Evolutionary conservation across 2,797 vertebrate genomes (phyloP).

Genomic region (Tapirus indicus): DNA sequence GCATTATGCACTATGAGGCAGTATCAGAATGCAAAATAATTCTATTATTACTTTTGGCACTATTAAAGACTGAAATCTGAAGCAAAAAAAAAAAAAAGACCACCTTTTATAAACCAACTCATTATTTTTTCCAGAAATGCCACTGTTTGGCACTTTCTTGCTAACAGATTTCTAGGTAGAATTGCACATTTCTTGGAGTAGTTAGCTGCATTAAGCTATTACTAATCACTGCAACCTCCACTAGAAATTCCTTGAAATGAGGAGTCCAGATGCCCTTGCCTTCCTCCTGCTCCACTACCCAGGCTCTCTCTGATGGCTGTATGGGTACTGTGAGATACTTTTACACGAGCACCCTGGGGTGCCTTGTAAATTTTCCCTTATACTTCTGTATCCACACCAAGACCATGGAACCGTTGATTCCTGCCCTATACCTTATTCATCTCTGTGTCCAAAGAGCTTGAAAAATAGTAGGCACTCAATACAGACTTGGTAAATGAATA

Average conservation of each 20-base stretch:
- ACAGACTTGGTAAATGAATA: neutral
- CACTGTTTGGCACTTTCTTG: neutral
- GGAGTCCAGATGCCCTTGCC: neutral
- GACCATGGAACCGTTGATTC: neutral
- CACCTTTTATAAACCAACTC: neutral
- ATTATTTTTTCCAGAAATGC: neutral
- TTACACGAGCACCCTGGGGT: neutral
- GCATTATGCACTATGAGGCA: neutral
- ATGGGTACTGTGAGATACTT: neutral
- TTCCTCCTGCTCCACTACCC: neutral
- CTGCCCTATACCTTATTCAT: neutral
- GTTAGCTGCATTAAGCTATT: neutral
- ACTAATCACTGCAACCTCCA: neutral
- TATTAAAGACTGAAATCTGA: slow-evolving; percentile 6
- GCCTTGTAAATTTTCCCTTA: neutral
- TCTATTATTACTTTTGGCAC: neutral
- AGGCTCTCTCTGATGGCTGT: neutral
- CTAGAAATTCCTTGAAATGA: neutral
- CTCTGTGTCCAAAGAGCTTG: neutral
- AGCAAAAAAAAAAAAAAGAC: neutral
- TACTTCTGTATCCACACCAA: neutral
- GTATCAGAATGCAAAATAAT: neutral
- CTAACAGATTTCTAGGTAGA: neutral
- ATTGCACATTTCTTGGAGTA: neutral
- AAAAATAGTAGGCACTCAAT: neutral